Evolutionary conservation across 2,797 vertebrate species (phyloP), one percentile per base, ranked within the genome.

Genomic region (Lates japonicus): DNA sequence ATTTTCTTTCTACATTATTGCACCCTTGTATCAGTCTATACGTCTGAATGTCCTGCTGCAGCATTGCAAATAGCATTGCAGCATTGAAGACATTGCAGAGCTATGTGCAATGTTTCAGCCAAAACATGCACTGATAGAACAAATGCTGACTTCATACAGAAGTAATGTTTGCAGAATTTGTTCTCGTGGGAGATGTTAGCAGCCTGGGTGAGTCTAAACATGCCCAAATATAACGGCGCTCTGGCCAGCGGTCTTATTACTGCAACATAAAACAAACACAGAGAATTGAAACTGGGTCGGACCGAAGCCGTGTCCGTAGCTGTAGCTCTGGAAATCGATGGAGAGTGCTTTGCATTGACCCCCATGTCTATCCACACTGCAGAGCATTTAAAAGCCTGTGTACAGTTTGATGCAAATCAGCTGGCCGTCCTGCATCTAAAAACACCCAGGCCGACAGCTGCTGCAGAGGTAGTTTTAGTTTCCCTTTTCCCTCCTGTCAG

Each of bases 141-240:
- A 55, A 41, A 76, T 51, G 37, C 64, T 70, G 78, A 65, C 63
- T 62, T 74, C 60, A 78, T 37, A 29, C 44, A 46, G n/a, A 9
- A 70, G 42, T 71, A 42, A 75, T 84, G 74, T 81, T 72, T 73
- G 16, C n/a, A 7, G 42, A 57, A 48, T 74, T 59, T 20, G 8
- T 17, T 66, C 54, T 67, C 7, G 2, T 10, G 10, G 54, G 59
- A 70, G 73, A 58, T 46, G 5, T 60, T 7, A 54, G 59, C 25
- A 65, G 76, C 33, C 31, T 33, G 11, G 54, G 35, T 82, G 51
- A 70, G 89, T 87, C 44, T 49, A 35, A 88, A 82, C 86, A 83
- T 81, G 86, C 29, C 59, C 59, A 59, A 78, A 83, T 77, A 77
- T 85, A 84, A 76, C 68, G 0, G 12, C 31, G 19, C 25, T 76